Evolutionary conservation across 2,797 vertebrate species (phyloP).

Genomic region (Borostomias antarcticus): DNA sequence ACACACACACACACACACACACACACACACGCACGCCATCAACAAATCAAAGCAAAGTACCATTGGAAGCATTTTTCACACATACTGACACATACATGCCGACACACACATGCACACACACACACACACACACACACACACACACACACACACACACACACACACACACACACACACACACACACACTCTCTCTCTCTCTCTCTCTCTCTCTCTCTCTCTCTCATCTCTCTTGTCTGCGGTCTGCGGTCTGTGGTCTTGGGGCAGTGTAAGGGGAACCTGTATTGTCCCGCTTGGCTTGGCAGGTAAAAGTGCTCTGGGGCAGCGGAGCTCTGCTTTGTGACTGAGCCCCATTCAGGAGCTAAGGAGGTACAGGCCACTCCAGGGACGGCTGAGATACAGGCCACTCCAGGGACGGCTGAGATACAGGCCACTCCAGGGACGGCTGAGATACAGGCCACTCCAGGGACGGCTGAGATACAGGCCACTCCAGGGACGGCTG

Average conservation of each 20-base stretch:
- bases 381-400: constrained; percentile 37
- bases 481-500: too few relatives aligned
- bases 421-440: too few relatives aligned
- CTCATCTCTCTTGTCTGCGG: constrained; percentile 3
- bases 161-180: neutral
- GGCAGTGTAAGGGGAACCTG: constrained; percentile 65
- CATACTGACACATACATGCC: neutral
- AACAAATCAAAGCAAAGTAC: neutral
- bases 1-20: neutral
- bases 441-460: too few relatives aligned
- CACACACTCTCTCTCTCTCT: too few relatives aligned
- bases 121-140: neutral
- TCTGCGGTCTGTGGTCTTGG: constrained; percentile 47
- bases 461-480: too few relatives aligned
- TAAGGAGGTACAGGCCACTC: constrained; percentile 12
- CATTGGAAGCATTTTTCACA: neutral
- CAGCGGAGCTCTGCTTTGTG: constrained; percentile 42
- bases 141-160: neutral
- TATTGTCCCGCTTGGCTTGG: constrained; percentile 54
- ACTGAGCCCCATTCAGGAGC: constrained; percentile 38
- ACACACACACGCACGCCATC: neutral
- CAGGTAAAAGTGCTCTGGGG: constrained; percentile 64
- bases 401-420: too few relatives aligned
- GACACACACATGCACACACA: neutral
- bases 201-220: too few relatives aligned